Evolutionary conservation across 2,888 invertebrate genomes (phyloP), one percentile per base, ranked within the genome.

Genomic region (Phaedon cochleariae): DNA sequence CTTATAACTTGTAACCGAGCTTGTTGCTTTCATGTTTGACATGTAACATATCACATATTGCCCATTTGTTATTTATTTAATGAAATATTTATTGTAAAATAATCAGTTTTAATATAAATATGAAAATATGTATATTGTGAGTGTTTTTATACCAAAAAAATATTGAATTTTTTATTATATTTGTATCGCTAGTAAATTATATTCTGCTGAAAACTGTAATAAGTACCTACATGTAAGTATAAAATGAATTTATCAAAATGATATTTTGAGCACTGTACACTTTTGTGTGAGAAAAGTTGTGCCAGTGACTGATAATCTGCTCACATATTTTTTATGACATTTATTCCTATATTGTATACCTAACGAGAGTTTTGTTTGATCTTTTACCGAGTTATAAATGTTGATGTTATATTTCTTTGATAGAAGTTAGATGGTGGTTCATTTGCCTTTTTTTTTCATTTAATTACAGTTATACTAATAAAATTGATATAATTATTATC

Each of bases 31-130:
- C 41, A 53, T 62, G 52, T 17, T 29, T 58, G 57, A 60, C 59
- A 37, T 66, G 51, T 66, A 69, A 62, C 64, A 67, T 69, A 69
- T 69, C 64, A 49, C 46, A 46, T 64, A 54, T 17, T 59, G 21
- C 57, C 34, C 46, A 57, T 66, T 66, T 64, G 65, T 62, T 59
- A 69, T 67, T 58, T 67, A 57, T 62, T 59, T 58, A 22, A 26
- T 63, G 55, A 59, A 58, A 62, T 62, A 62, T 65, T 64, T 68
- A 68, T 59, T 68, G 60, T 69, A 66, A 54, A 55, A 68, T 62
- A 64, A 54, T 65, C 53, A 20, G 31, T 41, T 61, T 59, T 55
- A 59, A 59, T 62, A 58, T 65, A 58, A 58, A 64, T 55, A 41
- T 59, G 49, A 58, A 58, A 58, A 64, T 60, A 41, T 64, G 49